Base-by-base conservation (phyloP, 2,113 vertebrate genomes). In the Arvicanthis niloticus region DNA sequence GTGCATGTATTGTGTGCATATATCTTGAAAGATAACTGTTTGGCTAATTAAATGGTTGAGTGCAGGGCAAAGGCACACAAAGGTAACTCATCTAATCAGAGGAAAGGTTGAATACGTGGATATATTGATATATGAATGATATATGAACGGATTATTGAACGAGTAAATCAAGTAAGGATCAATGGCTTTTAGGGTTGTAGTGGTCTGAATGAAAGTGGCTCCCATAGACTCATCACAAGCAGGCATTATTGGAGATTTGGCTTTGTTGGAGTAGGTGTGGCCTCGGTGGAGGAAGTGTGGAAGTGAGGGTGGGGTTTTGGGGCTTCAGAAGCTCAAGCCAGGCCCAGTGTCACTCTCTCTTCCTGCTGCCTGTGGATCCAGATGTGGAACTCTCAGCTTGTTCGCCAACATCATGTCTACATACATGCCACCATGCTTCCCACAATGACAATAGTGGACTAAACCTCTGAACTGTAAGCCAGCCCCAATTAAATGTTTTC, bases 131-230 rank as follows among this genome's bases (percentile, higher is more conserved):
- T 34, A 72, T 92, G 62, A 94, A 67, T 88, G 60, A 51, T 58
- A 62, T n/a, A 85, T 90, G n/a, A 91, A 88, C 56, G 56, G 58
- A 65, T 70, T 31, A 1, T 72, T 76, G 37, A 93, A 85, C 31
- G 65, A 40, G 85, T 91, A 88, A 96, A 51, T 90, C 48, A 97
- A 96, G 86, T 93, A 88, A 90, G 62, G 24, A 92, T 88, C 13
- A 34, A 81, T 94, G 42, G 22, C 10, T 95, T 17, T 78, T 87
- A 37, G 15, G 13, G 67, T 70, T 70, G 34, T 16, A 70, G 13
- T 70, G 67, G 31, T 70, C 67, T 37, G 29, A 70, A 70, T 70
- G 67, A 70, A 70, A 70, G 34, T 70, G 67, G 5, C 13, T 37
- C 67, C 67, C 67, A 34, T 37, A 70, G 31, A 37, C 67, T 70